Evolutionary conservation across 2,113 vertebrate genomes (phyloP), one percentile per base, ranked within the genome.

Genomic region (Rana temporaria): DNA sequence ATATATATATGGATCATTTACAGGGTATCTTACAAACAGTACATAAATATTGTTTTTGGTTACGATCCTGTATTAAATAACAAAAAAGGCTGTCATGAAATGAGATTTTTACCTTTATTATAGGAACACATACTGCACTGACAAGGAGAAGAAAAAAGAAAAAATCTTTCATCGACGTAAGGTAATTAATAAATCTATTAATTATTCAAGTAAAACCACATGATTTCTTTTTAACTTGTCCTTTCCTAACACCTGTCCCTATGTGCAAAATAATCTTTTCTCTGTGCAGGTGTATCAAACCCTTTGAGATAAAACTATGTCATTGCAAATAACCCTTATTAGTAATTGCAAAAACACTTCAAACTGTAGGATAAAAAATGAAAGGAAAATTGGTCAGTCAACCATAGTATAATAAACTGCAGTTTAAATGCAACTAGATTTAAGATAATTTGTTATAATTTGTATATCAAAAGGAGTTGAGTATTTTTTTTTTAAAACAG

Each of bases 311-410:
- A 38, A 26, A 75, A 60, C 18, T 14, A 11, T 62, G 18, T 62
- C 59, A 75, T 75, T 75, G n/a, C 55, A 60, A 57, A 75, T 75
- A 75, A 75, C 56, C 30, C 26, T 55, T 59, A n/a, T 30, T 34
- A 57, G 56, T 38, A 60, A 75, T 5, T 34, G 20, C 59, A 18
- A 38, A 75, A 75, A 75, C 9, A 19, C 32, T 38, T 57, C 22
- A 60, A 20, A 59, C 56, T 16, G 53, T 32, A 59, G 55, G 30
- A 59, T 16, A 26, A 59, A 53, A 4, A 74, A 24, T 70, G 15
- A 59, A 74, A 34, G 53, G n/a, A 57, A 59, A 59, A 20, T 8
- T 24, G 16, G 24, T 24, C 22, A 24, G 48, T 70, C 67, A 48
- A 48, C 20, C 24, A 48, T 70, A 24, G 2, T 17, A 53, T 24